Evolutionary conservation across 1,140 invertebrate species (phyloP).

Genomic region (Polypedilum vanderplanki): DNA sequence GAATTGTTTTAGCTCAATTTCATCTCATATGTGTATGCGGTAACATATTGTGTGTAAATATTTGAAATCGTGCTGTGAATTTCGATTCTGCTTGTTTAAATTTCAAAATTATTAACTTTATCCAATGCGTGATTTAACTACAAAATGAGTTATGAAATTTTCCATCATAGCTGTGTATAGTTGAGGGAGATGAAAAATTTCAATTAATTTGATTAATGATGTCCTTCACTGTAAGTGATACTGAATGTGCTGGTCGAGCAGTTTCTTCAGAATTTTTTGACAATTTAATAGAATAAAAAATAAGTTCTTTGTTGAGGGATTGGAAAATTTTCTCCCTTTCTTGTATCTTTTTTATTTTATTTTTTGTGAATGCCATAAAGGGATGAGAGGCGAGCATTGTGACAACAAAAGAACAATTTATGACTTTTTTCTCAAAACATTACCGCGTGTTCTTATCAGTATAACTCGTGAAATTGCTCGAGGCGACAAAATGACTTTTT

Average conservation of each 20-base stretch:
- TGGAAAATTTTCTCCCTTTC: not conserved
- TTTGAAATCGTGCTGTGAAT: conserved; percentile 21
- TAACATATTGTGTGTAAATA: conserved; percentile 26
- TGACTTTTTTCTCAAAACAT: conserved; percentile 23
- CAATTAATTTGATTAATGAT: conserved; percentile 28
- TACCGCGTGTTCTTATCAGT: not conserved
- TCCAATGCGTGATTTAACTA: not conserved
- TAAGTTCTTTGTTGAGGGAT: conserved; percentile 2
- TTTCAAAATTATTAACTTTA: conserved; percentile 22
- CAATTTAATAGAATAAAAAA: conserved; percentile 23
- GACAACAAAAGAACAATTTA: conserved; percentile 26
- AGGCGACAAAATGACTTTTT: conserved; percentile 5
- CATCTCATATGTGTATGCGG: not conserved
- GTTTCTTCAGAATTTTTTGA: not conserved
- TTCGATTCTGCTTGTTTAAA: not conserved
- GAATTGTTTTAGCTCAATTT: not conserved
- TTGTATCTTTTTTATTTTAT: not conserved
- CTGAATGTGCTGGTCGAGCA: too few relatives aligned
- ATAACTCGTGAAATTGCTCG: not conserved
- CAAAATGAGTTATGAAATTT: too few relatives aligned
- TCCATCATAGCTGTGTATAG: too few relatives aligned
- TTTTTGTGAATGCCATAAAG: not conserved
- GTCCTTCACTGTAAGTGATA: too few relatives aligned
- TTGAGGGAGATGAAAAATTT: not conserved
- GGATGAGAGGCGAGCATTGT: not conserved